Evolutionary conservation across 1,140 invertebrate species (phyloP).

Genomic region (Chlorops oryzae): DNA sequence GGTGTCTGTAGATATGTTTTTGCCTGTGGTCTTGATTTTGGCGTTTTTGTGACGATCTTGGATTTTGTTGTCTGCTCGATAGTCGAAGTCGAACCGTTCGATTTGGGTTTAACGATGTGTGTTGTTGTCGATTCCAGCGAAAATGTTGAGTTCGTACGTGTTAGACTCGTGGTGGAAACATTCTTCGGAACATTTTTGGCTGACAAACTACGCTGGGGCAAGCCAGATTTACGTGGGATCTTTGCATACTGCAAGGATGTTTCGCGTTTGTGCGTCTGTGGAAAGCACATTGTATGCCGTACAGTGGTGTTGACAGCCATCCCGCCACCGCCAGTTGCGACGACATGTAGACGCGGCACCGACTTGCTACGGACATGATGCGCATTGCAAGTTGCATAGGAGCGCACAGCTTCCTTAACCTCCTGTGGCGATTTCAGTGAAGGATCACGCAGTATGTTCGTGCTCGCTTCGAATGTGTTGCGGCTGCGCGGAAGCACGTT

Average conservation of each 20-base stretch:
- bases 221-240: no score
- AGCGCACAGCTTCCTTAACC: slow-evolving; percentile 54
- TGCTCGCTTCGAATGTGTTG: slow-evolving; percentile 43
- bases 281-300: slow-evolving; percentile 35
- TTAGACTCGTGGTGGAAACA: slow-evolving; percentile 34
- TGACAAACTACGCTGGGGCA: no score
- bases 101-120: slow-evolving; percentile 6
- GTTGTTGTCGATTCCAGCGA: slow-evolving; percentile 33
- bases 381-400: slow-evolving; percentile 36
- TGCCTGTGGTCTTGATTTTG: slow-evolving; percentile 13
- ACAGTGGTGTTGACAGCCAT: slow-evolving; percentile 30
- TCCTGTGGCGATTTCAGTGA: slow-evolving; percentile 56
- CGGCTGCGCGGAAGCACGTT: slow-evolving; percentile 30
- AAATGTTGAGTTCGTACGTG: slow-evolving; percentile 43
- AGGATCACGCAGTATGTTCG: slow-evolving; percentile 45
- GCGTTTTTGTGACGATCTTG: slow-evolving; percentile 27
- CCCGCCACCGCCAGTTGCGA: neutral
- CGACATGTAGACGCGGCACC: slow-evolving; percentile 26
- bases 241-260: slow-evolving; percentile 14
- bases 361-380: slow-evolving; percentile 33
- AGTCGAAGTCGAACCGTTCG: slow-evolving; percentile 7
- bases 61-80: slow-evolving; percentile 25
- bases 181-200: slow-evolving; percentile 29
- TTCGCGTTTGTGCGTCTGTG: slow-evolving; percentile 25
- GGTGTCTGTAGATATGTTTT: slow-evolving; percentile 9